These are phyloP conservation scores for Caerostris darwini DNA, from an alignment of 1,140 invertebrate species.

Conservation along the genomic window DNA sequence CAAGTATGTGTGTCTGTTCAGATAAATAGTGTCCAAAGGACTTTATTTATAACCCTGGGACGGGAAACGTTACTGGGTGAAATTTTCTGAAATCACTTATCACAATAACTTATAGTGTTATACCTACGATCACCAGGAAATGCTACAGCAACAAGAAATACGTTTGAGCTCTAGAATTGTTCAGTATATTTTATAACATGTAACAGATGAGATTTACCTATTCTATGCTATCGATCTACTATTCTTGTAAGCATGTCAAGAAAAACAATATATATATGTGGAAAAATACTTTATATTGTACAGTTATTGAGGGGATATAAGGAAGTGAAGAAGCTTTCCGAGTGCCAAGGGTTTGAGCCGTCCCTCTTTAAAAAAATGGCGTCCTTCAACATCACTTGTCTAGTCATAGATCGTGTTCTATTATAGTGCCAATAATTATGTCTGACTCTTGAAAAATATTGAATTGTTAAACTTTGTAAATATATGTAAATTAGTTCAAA, in stretches of 20 bases:
- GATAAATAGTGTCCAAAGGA: background rate
- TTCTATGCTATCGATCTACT: background rate
- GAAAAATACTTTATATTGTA: background rate
- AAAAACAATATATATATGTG: background rate
- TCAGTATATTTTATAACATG: background rate
- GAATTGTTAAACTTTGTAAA: too few species aligned
- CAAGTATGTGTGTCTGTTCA: too few species aligned
- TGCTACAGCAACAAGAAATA: background rate
- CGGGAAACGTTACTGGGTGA: background rate
- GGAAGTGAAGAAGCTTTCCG: too few species aligned
- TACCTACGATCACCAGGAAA: background rate
- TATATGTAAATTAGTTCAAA: too few species aligned
- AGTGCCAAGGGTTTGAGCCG: conserved; percentile 13
- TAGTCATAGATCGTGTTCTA: background rate
- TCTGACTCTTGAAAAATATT: too few species aligned
- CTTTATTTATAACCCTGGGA: background rate
- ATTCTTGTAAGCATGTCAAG: background rate
- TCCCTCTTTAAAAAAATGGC: conserved; percentile 18
- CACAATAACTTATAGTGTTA: background rate
- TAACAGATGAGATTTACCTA: background rate
- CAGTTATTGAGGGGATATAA: background rate
- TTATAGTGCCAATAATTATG: too few species aligned
- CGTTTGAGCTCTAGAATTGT: background rate
- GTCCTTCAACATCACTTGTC: background rate
- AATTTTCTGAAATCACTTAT: background rate